A percentile compares a stretch with the other conserved stretches of the same genome.
Evolutionary conservation across 1,140 invertebrate species (phyloP).

Genomic region (Anoplolepis gracilipes): DNA sequence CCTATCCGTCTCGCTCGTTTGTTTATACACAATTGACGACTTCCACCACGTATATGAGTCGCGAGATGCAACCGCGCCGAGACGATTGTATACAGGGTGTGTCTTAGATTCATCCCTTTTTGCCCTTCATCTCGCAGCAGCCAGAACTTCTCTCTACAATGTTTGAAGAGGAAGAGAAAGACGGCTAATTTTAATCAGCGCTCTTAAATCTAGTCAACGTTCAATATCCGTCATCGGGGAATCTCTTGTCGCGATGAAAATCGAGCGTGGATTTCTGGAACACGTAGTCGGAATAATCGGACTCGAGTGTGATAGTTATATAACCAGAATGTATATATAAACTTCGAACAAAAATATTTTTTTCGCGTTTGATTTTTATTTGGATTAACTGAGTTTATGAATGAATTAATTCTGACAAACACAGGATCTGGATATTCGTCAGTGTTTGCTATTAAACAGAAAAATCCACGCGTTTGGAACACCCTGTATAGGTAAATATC

Average conservation of each 20-base stretch:
- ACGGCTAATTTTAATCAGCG: too few relatives aligned
- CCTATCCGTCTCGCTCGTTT: constrained; percentile 59
- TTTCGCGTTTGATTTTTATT: not conserved
- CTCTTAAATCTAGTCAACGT: too few relatives aligned
- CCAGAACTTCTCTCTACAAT: not conserved
- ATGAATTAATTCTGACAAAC: not conserved
- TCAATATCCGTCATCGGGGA: too few relatives aligned
- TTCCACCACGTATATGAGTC: constrained; percentile 20
- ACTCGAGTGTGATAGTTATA: too few relatives aligned
- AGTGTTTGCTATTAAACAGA: not conserved
- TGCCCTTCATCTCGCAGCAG: not conserved
- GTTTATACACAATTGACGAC: constrained; percentile 61
- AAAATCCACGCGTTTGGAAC: not conserved
- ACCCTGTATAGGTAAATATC: not conserved
- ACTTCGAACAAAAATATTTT: not conserved
- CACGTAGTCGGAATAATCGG: too few relatives aligned
- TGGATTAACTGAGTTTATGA: not conserved
- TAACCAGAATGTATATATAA: too few relatives aligned
- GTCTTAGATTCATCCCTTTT: not conserved
- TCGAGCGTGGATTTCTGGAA: too few relatives aligned
- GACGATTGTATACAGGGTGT: not conserved
- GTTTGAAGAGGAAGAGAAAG: too few relatives aligned
- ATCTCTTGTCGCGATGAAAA: too few relatives aligned
- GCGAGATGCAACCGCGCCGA: constrained; percentile 45
- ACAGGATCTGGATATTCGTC: not conserved